A percentile compares a stretch with the other conserved stretches of the same genome.
Evolutionary conservation across 2,888 invertebrate species (phyloP).

Genomic region (Scaptomyza cyrtandrae): DNA sequence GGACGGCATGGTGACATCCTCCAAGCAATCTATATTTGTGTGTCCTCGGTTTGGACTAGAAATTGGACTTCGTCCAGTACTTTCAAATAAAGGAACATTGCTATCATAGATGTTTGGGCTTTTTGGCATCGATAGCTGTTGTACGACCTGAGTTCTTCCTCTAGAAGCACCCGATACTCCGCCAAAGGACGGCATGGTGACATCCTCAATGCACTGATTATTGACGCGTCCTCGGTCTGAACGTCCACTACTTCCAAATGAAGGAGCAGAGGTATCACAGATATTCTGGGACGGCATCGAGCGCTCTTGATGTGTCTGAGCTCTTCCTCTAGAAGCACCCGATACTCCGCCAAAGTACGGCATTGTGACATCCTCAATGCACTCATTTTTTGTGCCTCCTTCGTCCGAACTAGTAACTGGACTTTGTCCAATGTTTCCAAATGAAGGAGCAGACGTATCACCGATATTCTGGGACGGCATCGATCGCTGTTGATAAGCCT

Average conservation of each 20-base stretch:
- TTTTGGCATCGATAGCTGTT: constrained; percentile 7
- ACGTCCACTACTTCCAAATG: constrained; percentile 1
- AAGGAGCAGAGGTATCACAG: constrained; percentile 8
- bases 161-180: background rate
- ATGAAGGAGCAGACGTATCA: background rate
- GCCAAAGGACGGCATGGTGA: constrained; percentile 15
- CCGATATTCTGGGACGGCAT: background rate
- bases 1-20: background rate
- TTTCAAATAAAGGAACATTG: constrained; percentile 5
- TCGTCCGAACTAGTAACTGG: no score
- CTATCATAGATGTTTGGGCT: constrained; percentile 5
- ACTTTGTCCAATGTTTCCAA: background rate
- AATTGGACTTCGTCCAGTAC: background rate
- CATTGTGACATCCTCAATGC: constrained; percentile 18
- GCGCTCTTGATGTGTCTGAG: background rate
- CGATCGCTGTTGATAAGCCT: background rate
- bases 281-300: constrained; percentile 12
- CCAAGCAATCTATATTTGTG: background rate
- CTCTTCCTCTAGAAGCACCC: constrained; percentile 3
- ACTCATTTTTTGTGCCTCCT: constrained; percentile 11
- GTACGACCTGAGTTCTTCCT: background rate
- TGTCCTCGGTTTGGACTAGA: background rate
- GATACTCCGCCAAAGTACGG: constrained; percentile 10
- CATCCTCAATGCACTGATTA: constrained; percentile 23
- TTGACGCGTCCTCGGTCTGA: background rate